Conservation (phyloP, 92 coral and sea anemone genomes). For the Metridium senile region DNA sequence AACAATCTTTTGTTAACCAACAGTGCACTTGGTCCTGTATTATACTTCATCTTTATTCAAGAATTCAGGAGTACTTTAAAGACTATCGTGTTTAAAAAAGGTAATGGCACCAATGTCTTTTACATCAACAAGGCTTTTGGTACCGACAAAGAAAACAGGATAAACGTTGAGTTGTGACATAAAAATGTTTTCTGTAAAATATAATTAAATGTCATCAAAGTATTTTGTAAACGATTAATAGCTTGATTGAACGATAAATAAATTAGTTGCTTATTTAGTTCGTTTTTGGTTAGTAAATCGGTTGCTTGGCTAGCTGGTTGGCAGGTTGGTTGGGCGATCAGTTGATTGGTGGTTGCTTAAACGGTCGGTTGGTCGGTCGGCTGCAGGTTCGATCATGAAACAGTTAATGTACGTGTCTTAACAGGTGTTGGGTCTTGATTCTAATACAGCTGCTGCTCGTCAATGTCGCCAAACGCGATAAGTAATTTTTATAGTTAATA, state of each 20-base stretch:
- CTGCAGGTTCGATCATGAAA: not conserved
- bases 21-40: slow-evolving; percentile 6
- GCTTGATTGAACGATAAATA: too few species aligned
- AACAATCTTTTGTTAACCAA: slow-evolving; percentile 8
- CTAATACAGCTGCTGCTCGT: too few species aligned
- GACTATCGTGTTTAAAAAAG: not conserved
- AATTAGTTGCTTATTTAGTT: not conserved
- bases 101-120: not conserved
- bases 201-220: too few species aligned
- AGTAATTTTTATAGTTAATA: too few species aligned
- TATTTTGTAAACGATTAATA: too few species aligned
- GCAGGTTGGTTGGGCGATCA: not conserved
- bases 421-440: too few species aligned
- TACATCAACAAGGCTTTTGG: too few species aligned
- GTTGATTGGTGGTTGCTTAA: not conserved
- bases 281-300: not conserved
- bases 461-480: too few species aligned
- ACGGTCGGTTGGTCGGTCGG: not conserved
- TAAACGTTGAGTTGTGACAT: too few species aligned
- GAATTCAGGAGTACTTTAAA: slow-evolving; percentile 17
- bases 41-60: slow-evolving; percentile 11
- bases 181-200: too few species aligned
- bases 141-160: too few species aligned
- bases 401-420: not conserved
- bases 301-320: not conserved